Evolutionary conservation across 2,797 vertebrate species (phyloP).

Genomic region (Anguilla anguilla): DNA sequence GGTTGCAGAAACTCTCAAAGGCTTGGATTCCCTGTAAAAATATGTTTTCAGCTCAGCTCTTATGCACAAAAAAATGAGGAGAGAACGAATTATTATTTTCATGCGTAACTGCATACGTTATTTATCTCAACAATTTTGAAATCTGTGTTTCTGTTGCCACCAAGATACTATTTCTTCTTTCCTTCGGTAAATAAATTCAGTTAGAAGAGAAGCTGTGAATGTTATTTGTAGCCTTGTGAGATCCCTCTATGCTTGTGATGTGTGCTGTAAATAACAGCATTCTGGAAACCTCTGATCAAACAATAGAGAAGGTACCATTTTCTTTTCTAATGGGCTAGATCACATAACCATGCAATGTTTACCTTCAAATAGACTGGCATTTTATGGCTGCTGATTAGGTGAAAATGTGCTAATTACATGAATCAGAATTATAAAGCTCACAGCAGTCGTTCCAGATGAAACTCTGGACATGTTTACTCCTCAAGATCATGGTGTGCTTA

Average conservation of each 20-base stretch:
- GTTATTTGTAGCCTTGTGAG: neutral
- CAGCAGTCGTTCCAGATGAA: constrained; percentile 27
- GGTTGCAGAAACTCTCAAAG: neutral
- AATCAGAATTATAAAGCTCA: constrained; percentile 30
- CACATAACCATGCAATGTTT: constrained; percentile 66
- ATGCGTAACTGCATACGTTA: constrained; percentile 33
- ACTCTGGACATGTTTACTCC: constrained; percentile 59
- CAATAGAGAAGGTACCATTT: constrained; percentile 54
- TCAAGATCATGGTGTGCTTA: constrained; percentile 64
- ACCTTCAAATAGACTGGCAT: constrained; percentile 69
- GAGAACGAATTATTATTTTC: constrained; percentile 36
- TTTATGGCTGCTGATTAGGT: constrained; percentile 68
- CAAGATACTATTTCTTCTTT: constrained; percentile 49
- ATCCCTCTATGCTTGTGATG: constrained; percentile 31
- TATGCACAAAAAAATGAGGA: constrained; percentile 3
- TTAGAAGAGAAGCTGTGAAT: constrained; percentile 33
- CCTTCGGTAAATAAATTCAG: constrained; percentile 54
- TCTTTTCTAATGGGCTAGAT: constrained; percentile 71
- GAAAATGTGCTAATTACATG: constrained; percentile 54
- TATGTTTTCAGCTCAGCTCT: neutral
- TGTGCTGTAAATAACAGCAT: constrained; percentile 58
- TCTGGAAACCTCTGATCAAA: constrained; percentile 58
- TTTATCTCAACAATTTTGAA: constrained; percentile 36
- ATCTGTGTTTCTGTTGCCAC: constrained; percentile 46
- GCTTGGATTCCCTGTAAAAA: neutral